phyloP scores from a whole-genome alignment of 1,140 invertebrate genomes.

The Drosophila kurseongensis region DNA sequence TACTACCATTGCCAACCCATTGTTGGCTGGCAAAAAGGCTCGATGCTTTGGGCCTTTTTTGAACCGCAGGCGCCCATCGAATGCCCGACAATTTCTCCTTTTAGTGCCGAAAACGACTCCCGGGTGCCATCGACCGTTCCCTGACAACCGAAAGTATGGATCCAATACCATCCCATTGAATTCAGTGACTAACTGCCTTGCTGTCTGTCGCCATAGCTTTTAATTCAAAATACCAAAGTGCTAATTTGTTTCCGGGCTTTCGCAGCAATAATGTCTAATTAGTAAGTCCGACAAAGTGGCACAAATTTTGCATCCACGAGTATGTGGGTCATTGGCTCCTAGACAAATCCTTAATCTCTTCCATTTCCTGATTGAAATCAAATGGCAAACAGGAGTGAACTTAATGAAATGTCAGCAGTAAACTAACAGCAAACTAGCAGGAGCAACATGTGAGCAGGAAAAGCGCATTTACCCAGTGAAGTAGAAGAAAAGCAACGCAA shows the following conservation, averaged over 20 bases:
- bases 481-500: slow-evolving; percentile 31
- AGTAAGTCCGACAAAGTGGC: slow-evolving; percentile 2
- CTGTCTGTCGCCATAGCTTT: slow-evolving; percentile 48
- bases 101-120: slow-evolving; percentile 52
- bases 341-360: slow-evolving; percentile 32
- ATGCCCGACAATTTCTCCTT: not conserved
- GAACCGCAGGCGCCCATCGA: slow-evolving; percentile 45
- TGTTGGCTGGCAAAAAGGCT: slow-evolving; percentile 25
- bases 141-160: slow-evolving; percentile 19
- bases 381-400: slow-evolving; percentile 37
- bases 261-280: slow-evolving; percentile 22
- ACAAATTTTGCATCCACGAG: slow-evolving; percentile 2
- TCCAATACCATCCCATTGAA: slow-evolving; percentile 9
- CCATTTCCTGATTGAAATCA: slow-evolving; percentile 46
- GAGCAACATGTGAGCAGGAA: slow-evolving; percentile 14
- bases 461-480: slow-evolving; percentile 56
- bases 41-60: slow-evolving; percentile 14
- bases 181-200: slow-evolving; percentile 67
- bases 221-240: slow-evolving; percentile 57
- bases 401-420: slow-evolving; percentile 41
- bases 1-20: slow-evolving; percentile 18
- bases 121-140: slow-evolving; percentile 37
- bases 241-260: slow-evolving; percentile 49
- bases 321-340: slow-evolving; percentile 21
- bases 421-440: slow-evolving; percentile 5